Evolutionary conservation across 2,797 vertebrate genomes (phyloP).

Genomic region (Graptemys geographica): DNA sequence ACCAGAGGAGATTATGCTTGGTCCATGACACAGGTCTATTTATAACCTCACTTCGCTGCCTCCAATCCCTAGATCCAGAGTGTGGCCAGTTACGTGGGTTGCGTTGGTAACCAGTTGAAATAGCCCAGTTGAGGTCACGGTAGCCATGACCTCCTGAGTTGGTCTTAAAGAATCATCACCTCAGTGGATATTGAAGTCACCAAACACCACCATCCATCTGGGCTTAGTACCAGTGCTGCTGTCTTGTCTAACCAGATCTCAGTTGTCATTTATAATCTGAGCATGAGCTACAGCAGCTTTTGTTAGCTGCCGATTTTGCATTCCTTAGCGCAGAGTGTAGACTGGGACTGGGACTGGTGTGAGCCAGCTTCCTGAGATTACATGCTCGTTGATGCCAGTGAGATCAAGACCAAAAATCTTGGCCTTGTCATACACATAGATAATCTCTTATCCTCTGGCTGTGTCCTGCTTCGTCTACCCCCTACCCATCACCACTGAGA

Average conservation of each 20-base stretch:
- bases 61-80: neutral
- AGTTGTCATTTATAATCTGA: neutral
- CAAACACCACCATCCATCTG: neutral
- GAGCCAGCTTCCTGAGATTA: neutral
- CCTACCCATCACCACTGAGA: neutral
- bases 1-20: neutral
- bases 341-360: neutral
- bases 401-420: neutral
- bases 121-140: neutral
- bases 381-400: neutral
- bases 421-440: neutral
- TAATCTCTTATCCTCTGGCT: neutral
- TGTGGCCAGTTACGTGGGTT: neutral
- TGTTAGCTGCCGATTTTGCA: neutral
- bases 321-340: neutral
- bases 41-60: neutral
- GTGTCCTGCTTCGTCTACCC: neutral
- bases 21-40: rapidly evolving
- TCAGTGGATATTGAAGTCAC: neutral
- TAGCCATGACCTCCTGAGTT: neutral
- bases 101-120: neutral
- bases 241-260: neutral
- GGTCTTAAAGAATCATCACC: neutral
- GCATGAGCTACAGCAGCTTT: neutral
- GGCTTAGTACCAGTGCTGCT: neutral